These are phyloP conservation scores for Ormyrus rosae DNA, from an alignment of 2,888 invertebrate genomes.

Conservation along the genomic window DNA sequence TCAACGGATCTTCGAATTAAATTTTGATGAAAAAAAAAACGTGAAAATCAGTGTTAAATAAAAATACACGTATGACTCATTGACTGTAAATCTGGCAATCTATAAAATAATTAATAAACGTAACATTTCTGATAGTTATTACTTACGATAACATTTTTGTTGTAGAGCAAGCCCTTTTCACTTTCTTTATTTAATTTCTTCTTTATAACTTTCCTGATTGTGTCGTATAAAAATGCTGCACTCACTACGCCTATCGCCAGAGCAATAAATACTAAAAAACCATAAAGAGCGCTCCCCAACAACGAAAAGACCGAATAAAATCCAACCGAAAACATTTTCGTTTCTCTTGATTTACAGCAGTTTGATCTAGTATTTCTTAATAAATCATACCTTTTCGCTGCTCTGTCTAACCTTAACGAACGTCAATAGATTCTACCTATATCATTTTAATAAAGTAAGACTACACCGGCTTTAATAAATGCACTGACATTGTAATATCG, in stretches of 20 bases:
- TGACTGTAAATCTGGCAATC: neutral
- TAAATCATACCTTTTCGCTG: neutral
- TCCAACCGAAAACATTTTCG: slow-evolving; percentile 33
- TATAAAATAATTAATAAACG: neutral
- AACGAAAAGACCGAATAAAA: slow-evolving; percentile 20
- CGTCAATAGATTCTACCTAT: neutral
- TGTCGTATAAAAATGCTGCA: neutral
- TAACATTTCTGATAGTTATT: neutral
- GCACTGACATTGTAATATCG: neutral
- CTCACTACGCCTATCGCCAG: too few species aligned
- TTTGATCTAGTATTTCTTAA: neutral
- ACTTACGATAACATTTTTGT: slow-evolving; percentile 52
- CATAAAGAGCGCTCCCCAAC: slow-evolving; percentile 7
- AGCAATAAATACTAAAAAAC: neutral
- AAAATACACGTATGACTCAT: neutral
- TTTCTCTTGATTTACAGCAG: neutral
- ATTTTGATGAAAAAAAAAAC: neutral
- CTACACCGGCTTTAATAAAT: neutral
- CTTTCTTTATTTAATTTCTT: slow-evolving; percentile 22
- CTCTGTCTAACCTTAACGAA: neutral
- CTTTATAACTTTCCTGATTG: neutral
- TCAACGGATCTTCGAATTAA: neutral
- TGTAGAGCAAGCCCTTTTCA: slow-evolving; percentile 30
- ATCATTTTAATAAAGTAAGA: neutral
- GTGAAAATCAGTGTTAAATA: neutral